Base-by-base conservation (phyloP, 2,797 vertebrate genomes). In the Spizella passerina region DNA sequence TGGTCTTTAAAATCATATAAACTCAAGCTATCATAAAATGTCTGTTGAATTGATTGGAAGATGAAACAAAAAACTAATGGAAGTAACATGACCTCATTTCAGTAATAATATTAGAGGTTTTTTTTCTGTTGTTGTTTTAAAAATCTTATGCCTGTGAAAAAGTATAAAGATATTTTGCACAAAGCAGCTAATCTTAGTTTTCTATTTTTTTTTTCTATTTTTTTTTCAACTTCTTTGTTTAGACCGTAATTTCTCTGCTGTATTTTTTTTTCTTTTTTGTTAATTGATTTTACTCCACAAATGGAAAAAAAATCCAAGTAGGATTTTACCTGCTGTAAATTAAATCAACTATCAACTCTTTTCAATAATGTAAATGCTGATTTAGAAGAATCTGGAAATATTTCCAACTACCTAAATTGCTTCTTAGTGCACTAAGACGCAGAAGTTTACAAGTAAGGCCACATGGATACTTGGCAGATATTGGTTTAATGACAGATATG, bases 11-110 rank as follows among this genome's bases (percentile, higher is more conserved):
- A 95, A 90, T 88, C 83, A 80, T 77, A 88, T 77, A 86, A 96
- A 91, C 75, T 87, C 80, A 72, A 90, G 65, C 77, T 89, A 93
- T 91, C 91, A 90, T 77, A 93, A 95, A 94, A 95, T 77, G 81
- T 93, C 90, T 94, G 77, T 55, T 64, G 78, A 95, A 90, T 32
- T 91, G 95, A 96, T 50, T 92, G 94, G 93, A 97, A 90, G 93
- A 94, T 86, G 85, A 96, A 96, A 94, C 78, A 94, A 96, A 92
- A 97, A 94, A 88, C 88, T 92, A 96, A 96, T 73, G 94, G 96
- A 93, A 95, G 77, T 88, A 94, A 95, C 66, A 88, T 57, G 93
- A 97, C 96, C 96, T 97, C 94, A 96, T 97, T 97, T 96, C 92
- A 95, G 90, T 92, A 96, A 97, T 90, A 96, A 95, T 68, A 59